Evolutionary conservation across 1,140 invertebrate species (phyloP).

Genomic region (Micrasema longulum): DNA sequence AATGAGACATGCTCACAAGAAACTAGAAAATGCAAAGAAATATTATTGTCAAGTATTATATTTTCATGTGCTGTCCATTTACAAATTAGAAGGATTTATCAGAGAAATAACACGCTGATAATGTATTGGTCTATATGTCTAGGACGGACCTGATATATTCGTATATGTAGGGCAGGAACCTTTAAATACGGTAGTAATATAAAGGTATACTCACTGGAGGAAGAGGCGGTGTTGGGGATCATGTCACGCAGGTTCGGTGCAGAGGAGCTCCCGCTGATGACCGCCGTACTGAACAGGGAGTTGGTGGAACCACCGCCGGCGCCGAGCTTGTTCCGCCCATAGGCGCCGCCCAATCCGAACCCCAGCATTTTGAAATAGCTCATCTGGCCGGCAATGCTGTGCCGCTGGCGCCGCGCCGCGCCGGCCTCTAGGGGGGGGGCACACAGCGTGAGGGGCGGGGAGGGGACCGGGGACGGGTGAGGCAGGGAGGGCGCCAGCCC

Average conservation of each 20-base stretch:
- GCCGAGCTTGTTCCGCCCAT: slow-evolving; percentile 73
- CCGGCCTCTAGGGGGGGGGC: slow-evolving; percentile 62
- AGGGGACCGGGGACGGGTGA: slow-evolving; percentile 38
- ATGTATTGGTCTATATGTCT: too few relatives aligned
- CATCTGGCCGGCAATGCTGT: slow-evolving; percentile 94
- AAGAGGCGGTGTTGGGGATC: slow-evolving; percentile 78
- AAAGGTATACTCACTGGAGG: slow-evolving; percentile 73
- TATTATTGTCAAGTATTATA: too few relatives aligned
- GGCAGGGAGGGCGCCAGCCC: neutral
- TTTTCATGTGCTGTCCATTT: too few relatives aligned
- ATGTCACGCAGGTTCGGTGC: slow-evolving; percentile 90
- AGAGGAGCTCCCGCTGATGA: slow-evolving; percentile 92
- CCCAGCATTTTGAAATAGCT: slow-evolving; percentile 90
- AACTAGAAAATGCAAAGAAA: too few relatives aligned
- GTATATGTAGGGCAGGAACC: too few relatives aligned
- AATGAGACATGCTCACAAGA: too few relatives aligned
- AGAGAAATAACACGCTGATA: too few relatives aligned
- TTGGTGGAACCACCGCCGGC: slow-evolving; percentile 78
- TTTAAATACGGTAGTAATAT: too few relatives aligned
- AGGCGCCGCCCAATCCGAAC: slow-evolving; percentile 68
- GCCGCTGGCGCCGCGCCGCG: slow-evolving; percentile 84
- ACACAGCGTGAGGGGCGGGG: slow-evolving; percentile 49
- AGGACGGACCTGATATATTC: too few relatives aligned
- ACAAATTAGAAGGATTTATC: too few relatives aligned
- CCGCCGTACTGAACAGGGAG: slow-evolving; percentile 92